Base-by-base conservation (phyloP, 35 echinoderm and acorn worm genomes). In the Stichopus chloronotus region DNA sequence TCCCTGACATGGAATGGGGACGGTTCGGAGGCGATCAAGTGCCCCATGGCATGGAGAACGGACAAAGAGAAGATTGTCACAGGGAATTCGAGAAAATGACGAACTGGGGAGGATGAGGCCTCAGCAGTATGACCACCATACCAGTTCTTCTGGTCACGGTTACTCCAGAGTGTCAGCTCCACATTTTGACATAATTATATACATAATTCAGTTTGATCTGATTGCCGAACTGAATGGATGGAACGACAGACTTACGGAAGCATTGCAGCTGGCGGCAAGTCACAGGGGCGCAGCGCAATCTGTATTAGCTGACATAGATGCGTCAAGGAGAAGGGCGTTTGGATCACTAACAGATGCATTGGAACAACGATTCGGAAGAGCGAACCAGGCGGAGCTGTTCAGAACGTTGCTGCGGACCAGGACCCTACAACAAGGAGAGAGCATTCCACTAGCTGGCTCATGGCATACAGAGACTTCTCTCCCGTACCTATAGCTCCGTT, bases 101-200 rank as follows among this genome's bases (percentile, higher is more conserved):
- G 1, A 43, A 43, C 30, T 43, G 30, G 30, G 30, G 30, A 43
- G 30, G 30, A 43, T 43, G 30, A 43, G 30, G 30, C 3, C 30
- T 43, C 30, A 0, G 30, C 30, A 43, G 30, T 43, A 43, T 43
- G 30, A 43, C 30, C 30, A 43, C 30, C 30, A 43, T 43, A 43
- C 30, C 30, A 43, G 30, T 43, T 43, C 30, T 43, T 43, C 30
- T 1, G 30, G 30, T 43, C 30, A 43, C 30, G 30, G 30, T 43
- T 43, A 43, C 30, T 43, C 30, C 9, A 94, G 72, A 53, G 76
- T 89, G 23, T 72, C 57, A 25, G 58, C 81, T 4, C 61, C 94
- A 10, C n/a, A 13, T 5, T 95, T 72, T 69, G 90, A 95, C 78
- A n/a, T n/a, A n/a, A n/a, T n/a, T n/a, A n/a, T n/a, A n/a, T 95